Evolutionary conservation across 2,113 vertebrate species (phyloP).

Genomic region (Peromyscus polionotus): DNA sequence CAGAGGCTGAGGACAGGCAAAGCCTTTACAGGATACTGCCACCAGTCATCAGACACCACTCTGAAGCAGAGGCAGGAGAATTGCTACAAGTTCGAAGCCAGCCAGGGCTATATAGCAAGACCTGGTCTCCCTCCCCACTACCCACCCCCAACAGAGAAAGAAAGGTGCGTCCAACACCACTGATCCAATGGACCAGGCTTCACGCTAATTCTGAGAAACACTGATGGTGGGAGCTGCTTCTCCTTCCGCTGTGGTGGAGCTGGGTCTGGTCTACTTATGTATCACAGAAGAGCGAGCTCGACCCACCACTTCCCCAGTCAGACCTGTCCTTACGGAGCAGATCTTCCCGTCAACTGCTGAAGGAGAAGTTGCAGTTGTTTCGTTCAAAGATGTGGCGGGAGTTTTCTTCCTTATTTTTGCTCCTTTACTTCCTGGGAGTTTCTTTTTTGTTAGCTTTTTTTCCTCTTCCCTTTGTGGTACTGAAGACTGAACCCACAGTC

Average conservation of each 20-base stretch:
- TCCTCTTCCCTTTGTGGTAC: neutral
- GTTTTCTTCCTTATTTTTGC: neutral
- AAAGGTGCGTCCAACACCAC: neutral
- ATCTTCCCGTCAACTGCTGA: neutral
- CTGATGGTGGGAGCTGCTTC: neutral
- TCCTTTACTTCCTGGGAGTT: neutral
- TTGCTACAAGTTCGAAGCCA: neutral
- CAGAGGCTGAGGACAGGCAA: neutral
- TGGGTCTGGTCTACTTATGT: neutral
- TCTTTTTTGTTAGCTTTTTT: neutral
- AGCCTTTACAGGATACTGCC: neutral
- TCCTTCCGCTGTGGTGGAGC: neutral
- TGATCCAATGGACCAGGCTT: neutral
- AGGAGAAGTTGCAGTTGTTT: neutral
- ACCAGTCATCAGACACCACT: neutral
- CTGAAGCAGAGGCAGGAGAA: neutral
- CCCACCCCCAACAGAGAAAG: neutral
- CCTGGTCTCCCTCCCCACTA: neutral
- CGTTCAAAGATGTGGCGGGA: too few relatives aligned
- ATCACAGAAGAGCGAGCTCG: neutral
- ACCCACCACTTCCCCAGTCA: neutral
- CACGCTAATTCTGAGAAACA: neutral
- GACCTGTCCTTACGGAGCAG: neutral
- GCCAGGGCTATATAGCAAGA: neutral
- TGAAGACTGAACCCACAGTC: neutral